Evolutionary conservation across 35 echinoderm and acorn worm genomes (phyloP).

Genomic region (Strongylocentrotus purpuratus): DNA sequence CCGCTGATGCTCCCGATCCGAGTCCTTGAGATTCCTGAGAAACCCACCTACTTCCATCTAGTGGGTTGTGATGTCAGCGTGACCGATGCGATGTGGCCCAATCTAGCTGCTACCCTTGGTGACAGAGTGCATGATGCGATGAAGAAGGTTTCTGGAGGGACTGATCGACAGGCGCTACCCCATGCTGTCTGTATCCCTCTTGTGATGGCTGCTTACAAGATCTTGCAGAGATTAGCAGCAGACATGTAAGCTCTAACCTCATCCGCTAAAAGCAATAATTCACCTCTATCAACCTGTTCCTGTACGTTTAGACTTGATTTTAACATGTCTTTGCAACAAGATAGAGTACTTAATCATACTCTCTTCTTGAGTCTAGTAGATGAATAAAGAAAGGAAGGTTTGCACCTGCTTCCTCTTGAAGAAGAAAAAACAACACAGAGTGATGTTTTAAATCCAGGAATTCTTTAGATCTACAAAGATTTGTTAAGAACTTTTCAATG

Average conservation of each 20-base stretch:
- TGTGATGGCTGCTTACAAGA: conserved; percentile 19
- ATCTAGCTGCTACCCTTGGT: background rate
- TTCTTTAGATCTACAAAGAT: too few relatives aligned
- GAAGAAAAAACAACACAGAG: background rate
- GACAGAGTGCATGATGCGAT: background rate
- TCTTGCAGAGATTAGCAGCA: conserved; percentile 16
- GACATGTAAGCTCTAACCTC: background rate
- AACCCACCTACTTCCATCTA: conserved; percentile 70
- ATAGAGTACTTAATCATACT: background rate
- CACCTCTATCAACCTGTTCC: background rate
- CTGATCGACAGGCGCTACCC: background rate
- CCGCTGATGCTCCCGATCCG: conserved; percentile 76
- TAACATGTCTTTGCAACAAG: background rate
- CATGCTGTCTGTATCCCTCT: background rate
- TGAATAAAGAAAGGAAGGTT: background rate
- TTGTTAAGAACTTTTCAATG: background rate
- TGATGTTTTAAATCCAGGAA: too few relatives aligned
- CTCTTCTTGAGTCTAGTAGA: background rate
- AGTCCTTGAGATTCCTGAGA: conserved; percentile 52
- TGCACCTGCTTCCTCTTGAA: background rate
- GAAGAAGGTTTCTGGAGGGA: too few relatives aligned
- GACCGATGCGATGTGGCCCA: conserved; percentile 55
- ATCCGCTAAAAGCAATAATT: background rate
- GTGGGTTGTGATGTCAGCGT: conserved; percentile 36
- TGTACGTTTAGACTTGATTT: background rate